Evolutionary conservation across 2,113 vertebrate species (phyloP), one percentile per base, ranked within the genome.

Genomic region (Burhinus bistriatus): DNA sequence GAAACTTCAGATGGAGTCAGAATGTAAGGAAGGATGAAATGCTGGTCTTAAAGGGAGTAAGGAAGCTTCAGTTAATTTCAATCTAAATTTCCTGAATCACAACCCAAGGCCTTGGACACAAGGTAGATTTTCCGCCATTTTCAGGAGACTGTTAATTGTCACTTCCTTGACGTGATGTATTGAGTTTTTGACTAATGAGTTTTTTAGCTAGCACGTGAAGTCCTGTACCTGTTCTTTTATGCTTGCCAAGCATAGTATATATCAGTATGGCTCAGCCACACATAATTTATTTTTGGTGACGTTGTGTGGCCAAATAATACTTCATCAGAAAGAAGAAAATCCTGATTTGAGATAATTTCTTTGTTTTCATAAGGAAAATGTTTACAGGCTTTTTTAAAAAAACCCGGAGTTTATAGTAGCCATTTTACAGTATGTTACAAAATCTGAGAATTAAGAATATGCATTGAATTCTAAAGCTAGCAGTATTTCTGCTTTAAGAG

Each of bases 111-210:
- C 22, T 82, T 84, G 44, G 21, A 45, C 7, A 10, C 21, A 40
- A 36, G 29, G 18, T 40, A 42, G n/a, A 34, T 77, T 66, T 70
- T 61, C 32, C 52, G 27, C 40, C 23, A 13, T 76, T 90, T 89
- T 79, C 36, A 38, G 25, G 49, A 75, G 17, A 23, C 44, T 64
- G 3, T 93, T 89, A 62, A 15, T 22, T 85, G 10, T 72, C 13
- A n/a, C 14, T 91, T 0, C 0, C 6, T 85, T 65, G 29, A 42
- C 1, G 0, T 55, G 38, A 45, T 77, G 4, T 47, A 15, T 34
- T n/a, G 7, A 45, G 9, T 44, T 83, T 93, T 88, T 93, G 23
- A 29, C 30, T 83, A 23, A 42, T 27, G 2, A 19, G 1, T 16
- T 52, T 87, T 72, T 52, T 44, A 29, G 9, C 19, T 72, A 32